Evolutionary conservation across 2,113 vertebrate genomes (phyloP).

Genomic region (Cyanistes caeruleus): DNA sequence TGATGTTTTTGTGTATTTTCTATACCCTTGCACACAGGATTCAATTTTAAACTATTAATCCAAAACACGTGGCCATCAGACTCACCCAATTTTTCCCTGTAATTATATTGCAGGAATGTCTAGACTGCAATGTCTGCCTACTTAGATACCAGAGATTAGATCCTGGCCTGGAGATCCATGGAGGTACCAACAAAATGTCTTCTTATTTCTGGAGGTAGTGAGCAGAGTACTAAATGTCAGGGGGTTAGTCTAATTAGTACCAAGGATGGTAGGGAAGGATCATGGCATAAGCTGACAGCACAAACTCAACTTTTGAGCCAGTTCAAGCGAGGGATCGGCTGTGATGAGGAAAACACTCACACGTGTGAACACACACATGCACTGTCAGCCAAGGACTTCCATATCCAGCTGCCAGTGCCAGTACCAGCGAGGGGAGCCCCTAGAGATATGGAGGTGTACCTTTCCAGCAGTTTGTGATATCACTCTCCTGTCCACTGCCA

Average conservation of each 20-base stretch:
- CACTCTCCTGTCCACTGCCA: fast-evolving
- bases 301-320: background rate
- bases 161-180: background rate
- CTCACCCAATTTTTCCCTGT: background rate
- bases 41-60: background rate
- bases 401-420: background rate
- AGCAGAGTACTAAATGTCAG: background rate
- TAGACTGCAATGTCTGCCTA: fast-evolving
- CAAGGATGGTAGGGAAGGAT: background rate
- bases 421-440: background rate
- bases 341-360: background rate
- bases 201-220: background rate
- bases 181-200: background rate
- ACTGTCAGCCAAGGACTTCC: fast-evolving
- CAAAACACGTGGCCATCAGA: background rate
- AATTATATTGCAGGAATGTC: no score
- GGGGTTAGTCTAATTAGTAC: background rate
- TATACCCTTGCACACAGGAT: background rate
- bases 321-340: fast-evolving
- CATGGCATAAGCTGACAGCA: background rate
- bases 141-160: background rate
- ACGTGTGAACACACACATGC: fast-evolving
- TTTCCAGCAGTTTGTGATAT: background rate
- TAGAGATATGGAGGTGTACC: fast-evolving
- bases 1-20: background rate